Evolutionary conservation across 2,797 vertebrate genomes (phyloP).

Genomic region (Picus viridis): DNA sequence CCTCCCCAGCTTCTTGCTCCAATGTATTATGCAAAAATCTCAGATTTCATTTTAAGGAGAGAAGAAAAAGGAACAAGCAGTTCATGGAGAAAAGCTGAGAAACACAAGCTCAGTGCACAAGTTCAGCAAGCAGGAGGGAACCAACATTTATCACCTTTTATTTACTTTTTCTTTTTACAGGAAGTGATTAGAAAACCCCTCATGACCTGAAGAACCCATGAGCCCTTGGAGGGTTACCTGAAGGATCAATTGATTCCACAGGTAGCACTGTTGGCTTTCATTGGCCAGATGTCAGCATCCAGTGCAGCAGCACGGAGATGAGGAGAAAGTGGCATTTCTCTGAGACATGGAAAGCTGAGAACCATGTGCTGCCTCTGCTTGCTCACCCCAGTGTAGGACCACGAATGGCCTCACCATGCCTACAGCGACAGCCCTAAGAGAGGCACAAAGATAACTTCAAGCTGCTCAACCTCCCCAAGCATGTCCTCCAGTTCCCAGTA

Average conservation of each 20-base stretch:
- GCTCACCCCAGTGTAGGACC: not conserved
- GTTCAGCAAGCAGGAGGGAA: not conserved
- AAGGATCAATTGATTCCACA: not conserved
- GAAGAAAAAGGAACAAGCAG: not conserved
- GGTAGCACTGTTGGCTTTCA: not conserved
- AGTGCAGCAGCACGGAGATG: not conserved
- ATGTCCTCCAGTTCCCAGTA: not conserved
- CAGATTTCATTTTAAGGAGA: conserved; percentile 34
- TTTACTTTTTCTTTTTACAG: too few relatives aligned
- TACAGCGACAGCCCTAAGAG: not conserved
- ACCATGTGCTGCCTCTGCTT: not conserved
- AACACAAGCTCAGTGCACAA: not conserved
- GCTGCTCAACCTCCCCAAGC: not conserved
- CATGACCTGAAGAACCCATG: not conserved
- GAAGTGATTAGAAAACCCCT: not conserved
- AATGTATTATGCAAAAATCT: conserved; percentile 45
- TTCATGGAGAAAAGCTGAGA: not conserved
- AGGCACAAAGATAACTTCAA: not conserved
- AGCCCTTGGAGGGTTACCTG: not conserved
- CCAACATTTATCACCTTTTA: not conserved
- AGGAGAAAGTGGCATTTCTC: not conserved
- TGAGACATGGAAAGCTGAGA: not conserved
- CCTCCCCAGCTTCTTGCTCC: conserved; percentile 22
- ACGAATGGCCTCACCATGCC: not conserved
- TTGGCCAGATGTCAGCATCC: not conserved